Evolutionary conservation across 2,113 vertebrate genomes (phyloP), one percentile per base, ranked within the genome.

Genomic region (Ceyx melanurus): DNA sequence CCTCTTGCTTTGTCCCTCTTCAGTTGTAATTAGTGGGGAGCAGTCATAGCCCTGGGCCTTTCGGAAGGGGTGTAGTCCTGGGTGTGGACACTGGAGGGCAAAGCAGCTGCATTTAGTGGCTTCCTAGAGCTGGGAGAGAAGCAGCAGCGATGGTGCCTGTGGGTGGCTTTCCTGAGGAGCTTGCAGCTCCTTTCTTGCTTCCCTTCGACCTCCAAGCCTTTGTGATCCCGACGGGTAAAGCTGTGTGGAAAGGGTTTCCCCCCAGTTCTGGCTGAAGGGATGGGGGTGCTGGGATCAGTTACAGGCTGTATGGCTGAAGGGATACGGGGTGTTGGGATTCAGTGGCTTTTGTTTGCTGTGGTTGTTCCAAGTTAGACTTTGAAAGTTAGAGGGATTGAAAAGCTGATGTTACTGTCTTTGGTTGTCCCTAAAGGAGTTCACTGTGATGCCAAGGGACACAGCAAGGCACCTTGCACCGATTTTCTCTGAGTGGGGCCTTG

Each of bases 21-120:
- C 19, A 50, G 58, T 5, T 51, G 67, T 50, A 13, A 40, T 33
- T 20, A 51, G 51, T 0, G 9, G 78, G 75, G 37, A 37, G 37
- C 37, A 37, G 37, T 37, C 37, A 10, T 37, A 37, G 37, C 10
- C 37, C 37, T 37, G 67, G 56, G 46, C 29, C 61, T 20, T 21
- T 28, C 8, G 5, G 12, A 0, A 6, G 37, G 78, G 79, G 5
- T 95, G 95, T 3, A 54, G 18, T 91, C 71, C 92, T 77, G 82
- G 9, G 0, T 28, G 22, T 12, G 75, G 91, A 74, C 96, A 29
- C 96, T 77, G 94, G 92, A 91, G 96, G 96, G 96, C 95, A 88
- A 89, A 88, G 82, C 62, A 4, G 74, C 1, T 72, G 83, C 83
- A 11, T 6, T 6, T 6, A 5, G 35, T 0, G 25, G 62, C 58